These are phyloP conservation scores for Gerris lacustris DNA, from an alignment of 2,888 invertebrate genomes.

Conservation along the genomic window DNA sequence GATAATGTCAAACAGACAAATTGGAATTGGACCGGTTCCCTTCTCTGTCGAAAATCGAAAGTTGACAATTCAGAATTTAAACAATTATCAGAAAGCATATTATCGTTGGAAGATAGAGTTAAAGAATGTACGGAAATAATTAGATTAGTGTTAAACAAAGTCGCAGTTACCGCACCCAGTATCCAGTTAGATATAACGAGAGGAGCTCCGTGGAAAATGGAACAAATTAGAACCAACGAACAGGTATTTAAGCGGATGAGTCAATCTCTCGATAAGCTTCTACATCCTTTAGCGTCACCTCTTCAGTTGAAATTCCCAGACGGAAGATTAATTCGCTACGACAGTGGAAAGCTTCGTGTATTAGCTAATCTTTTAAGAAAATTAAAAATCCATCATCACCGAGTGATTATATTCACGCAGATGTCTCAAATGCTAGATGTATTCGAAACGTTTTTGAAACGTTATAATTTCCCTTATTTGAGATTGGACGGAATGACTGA, in stretches of 20 bases:
- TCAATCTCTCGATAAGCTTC: constrained; percentile 22
- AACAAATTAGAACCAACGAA: constrained; percentile 32
- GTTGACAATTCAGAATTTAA: neutral
- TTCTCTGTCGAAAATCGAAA: constrained; percentile 38
- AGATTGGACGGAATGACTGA: constrained; percentile 91
- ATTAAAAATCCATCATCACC: constrained; percentile 70
- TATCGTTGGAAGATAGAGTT: neutral
- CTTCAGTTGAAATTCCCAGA: constrained; percentile 93
- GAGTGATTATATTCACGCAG: constrained; percentile 95
- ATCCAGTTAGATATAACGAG: constrained; percentile 57
- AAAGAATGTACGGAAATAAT: neutral
- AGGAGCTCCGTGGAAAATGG: constrained; percentile 50
- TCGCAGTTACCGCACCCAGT: constrained; percentile 54
- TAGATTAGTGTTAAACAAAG: constrained; percentile 32
- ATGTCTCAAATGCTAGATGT: constrained; percentile 99
- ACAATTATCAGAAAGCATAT: neutral
- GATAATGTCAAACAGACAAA: neutral
- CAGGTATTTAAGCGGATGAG: neutral
- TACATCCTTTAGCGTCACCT: constrained; percentile 69
- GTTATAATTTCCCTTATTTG: constrained; percentile 92
- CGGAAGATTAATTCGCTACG: constrained; percentile 93
- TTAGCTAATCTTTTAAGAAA: constrained; percentile 68
- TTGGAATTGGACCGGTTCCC: constrained; percentile 38
- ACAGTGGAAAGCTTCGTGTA: constrained; percentile 86
- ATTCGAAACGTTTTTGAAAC: constrained; percentile 89